phyloP scores from a whole-genome alignment of 2,888 invertebrate genomes.

The Trisateles emortualis region DNA sequence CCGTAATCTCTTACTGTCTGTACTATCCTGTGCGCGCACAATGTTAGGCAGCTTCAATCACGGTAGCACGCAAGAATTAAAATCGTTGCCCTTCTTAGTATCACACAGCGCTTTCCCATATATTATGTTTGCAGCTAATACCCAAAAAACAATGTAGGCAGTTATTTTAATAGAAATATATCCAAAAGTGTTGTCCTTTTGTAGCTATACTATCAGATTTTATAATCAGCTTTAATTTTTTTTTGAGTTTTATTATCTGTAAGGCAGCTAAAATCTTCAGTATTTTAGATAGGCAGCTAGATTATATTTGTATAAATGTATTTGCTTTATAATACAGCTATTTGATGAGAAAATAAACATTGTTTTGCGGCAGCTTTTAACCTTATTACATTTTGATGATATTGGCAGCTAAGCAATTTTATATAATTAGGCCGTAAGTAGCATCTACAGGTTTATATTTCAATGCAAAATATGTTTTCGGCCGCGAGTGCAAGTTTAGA shows the following conservation, averaged over 20 bases:
- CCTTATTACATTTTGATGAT: neutral
- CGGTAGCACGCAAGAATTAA: neutral
- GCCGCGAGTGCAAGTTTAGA: conserved; percentile 48
- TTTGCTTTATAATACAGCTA: neutral
- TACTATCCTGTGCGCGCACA: neutral
- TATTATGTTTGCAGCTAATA: conserved; percentile 25
- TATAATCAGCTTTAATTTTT: conserved; percentile 12
- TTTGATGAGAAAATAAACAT: neutral
- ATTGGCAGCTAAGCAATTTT: conserved; percentile 6
- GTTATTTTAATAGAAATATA: conserved; percentile 1
- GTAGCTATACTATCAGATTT: conserved; percentile 8
- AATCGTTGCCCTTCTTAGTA: conserved; percentile 18
- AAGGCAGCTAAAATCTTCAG: conserved; percentile 23
- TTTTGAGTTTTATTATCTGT: neutral
- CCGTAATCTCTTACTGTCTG: neutral
- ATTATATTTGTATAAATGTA: conserved; percentile 1
- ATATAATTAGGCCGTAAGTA: neutral
- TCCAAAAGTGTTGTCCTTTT: conserved; percentile 4
- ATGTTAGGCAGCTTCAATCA: conserved; percentile 12
- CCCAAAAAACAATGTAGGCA: conserved; percentile 16
- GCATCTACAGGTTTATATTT: conserved; percentile 4
- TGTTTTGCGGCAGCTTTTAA: conserved; percentile 8
- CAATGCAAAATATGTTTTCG: conserved; percentile 31
- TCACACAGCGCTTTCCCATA: conserved; percentile 2
- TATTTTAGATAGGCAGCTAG: conserved; percentile 34